Evolutionary conservation across 2,888 invertebrate genomes (phyloP), one percentile per base, ranked within the genome.

Genomic region (Muscina levida): DNA sequence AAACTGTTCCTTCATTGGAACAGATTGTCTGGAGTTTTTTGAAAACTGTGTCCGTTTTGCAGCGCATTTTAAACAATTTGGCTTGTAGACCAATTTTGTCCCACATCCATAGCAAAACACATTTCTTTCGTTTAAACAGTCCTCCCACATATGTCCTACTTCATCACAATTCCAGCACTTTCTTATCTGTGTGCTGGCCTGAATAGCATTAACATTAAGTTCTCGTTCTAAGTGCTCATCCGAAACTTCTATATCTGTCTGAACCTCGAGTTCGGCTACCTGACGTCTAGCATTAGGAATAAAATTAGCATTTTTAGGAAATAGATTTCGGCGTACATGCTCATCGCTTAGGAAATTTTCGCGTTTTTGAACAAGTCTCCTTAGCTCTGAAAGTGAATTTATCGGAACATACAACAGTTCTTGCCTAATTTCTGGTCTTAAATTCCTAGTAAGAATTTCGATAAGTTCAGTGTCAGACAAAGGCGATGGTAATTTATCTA

Each of bases 321-420:
- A 13, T 6, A 48, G 48, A 1, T n/a, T n/a, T 2, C 48, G n/a
- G 2, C 48, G 48, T 6, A 48, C 48, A 48, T 48, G 15, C 17
- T 48, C 48, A 17, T 48, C 48, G 15, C 6, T 48, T 15, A 48
- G 17, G 15, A 48, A 48, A 15, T 48, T 48, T 15, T 48, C 48
- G 2, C 48, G 48, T 17, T 15, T 48, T 15, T 48, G 48, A n/a
- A 48, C 48, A 17, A 48, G 48, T 48, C 15, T 15, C 2, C 48
- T 1, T 2, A 48, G 11, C 11, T 57, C 24, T 2, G 26, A 11
- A 0, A 24, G 26, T 5, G 57, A 24, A 0, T 26, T 4, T 2
- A 57, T 57, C 6, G 26, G 57, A 5, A 57, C 26, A 37, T 57
- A 57, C 10, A 57, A 22, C 13, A 57, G 4, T 2, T 57, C 57